Conservation (phyloP, 2,113 vertebrate genomes). For the Halichoeres trimaculatus region DNA sequence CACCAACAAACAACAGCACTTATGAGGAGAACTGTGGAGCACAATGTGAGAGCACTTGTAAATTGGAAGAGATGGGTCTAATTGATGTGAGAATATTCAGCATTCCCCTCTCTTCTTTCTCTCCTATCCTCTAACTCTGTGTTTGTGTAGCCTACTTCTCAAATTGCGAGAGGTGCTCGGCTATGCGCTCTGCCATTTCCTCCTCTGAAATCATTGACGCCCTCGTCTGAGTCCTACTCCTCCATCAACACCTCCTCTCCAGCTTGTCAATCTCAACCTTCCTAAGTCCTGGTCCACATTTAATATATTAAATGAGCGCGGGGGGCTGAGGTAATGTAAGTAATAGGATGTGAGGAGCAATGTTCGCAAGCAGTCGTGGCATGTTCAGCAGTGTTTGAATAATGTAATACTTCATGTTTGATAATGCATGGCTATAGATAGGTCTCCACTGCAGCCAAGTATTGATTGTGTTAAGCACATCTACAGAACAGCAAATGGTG, state of each 20-base stretch:
- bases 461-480: conserved; percentile 83
- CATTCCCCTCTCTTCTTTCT: conserved; percentile 41
- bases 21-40: conserved; percentile 44
- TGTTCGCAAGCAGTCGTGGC: conserved; percentile 64
- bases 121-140: conserved; percentile 39
- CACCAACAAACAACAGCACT: conserved; percentile 63
- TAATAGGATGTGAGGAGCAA: conserved; percentile 66
- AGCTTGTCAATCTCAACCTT: conserved; percentile 57
- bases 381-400: conserved; percentile 72
- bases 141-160: conserved; percentile 60
- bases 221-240: conserved; percentile 49
- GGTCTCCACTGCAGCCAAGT: conserved; percentile 76
- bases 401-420: conserved; percentile 77
- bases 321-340: conserved; percentile 64
- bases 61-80: conserved; percentile 54
- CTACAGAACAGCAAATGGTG: conserved; percentile 74
- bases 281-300: conserved; percentile 26
- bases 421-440: conserved; percentile 83
- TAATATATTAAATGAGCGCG: conserved; percentile 57
- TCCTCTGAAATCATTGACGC: conserved; percentile 46
- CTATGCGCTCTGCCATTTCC: conserved; percentile 68
- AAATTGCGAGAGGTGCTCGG: conserved; percentile 73
- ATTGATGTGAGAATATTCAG: conserved; percentile 57
- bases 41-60: conserved; percentile 56
- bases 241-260: conserved; percentile 44